phyloP scores from a whole-genome alignment of 2,113 vertebrate species.

The Coregonus clupeaformis region DNA sequence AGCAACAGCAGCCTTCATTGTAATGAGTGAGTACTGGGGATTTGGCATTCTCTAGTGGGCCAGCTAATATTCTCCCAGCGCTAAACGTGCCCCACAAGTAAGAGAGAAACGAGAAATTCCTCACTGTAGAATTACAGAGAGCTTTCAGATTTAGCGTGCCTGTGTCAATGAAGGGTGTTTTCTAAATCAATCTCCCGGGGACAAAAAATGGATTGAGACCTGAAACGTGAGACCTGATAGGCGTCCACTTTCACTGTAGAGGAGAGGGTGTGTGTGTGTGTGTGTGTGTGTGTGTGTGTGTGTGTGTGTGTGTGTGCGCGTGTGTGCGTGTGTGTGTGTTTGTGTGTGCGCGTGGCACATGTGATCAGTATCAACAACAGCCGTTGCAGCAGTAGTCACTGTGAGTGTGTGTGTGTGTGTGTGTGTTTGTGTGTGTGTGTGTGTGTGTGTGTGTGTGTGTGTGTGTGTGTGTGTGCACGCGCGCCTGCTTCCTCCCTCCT shows the following conservation, averaged over 20 bases:
- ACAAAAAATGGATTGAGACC: conserved; percentile 21
- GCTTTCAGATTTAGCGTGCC: conserved; percentile 68
- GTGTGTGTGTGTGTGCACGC: conserved; percentile 11
- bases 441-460: conserved; percentile 31
- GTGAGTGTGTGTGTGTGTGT: conserved; percentile 26
- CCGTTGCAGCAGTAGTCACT: conserved; percentile 55
- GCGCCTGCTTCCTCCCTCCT: conserved; percentile 10
- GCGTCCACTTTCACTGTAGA: conserved; percentile 34
- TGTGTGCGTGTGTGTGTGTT: conserved; percentile 1
- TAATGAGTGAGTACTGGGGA: conserved; percentile 19
- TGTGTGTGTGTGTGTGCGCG: background rate
- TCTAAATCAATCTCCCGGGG: conserved; percentile 23
- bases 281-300: background rate
- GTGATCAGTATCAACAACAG: conserved; percentile 71
- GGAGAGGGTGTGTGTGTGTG: conserved; percentile 10
- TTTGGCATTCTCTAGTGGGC: conserved; percentile 56
- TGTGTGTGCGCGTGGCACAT: conserved; percentile 55
- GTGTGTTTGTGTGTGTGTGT: conserved; percentile 22
- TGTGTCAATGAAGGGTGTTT: conserved; percentile 66
- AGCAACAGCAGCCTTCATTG: background rate
- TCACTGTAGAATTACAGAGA: conserved; percentile 62
- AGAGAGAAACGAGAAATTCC: conserved; percentile 77
- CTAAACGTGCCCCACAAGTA: conserved; percentile 74
- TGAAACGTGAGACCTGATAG: conserved; percentile 55
- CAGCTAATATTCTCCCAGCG: conserved; percentile 56